These are phyloP conservation scores for Glandiceps talaboti DNA, from an alignment of 53 echinoderm and acorn worm genomes.

Conservation along the genomic window DNA sequence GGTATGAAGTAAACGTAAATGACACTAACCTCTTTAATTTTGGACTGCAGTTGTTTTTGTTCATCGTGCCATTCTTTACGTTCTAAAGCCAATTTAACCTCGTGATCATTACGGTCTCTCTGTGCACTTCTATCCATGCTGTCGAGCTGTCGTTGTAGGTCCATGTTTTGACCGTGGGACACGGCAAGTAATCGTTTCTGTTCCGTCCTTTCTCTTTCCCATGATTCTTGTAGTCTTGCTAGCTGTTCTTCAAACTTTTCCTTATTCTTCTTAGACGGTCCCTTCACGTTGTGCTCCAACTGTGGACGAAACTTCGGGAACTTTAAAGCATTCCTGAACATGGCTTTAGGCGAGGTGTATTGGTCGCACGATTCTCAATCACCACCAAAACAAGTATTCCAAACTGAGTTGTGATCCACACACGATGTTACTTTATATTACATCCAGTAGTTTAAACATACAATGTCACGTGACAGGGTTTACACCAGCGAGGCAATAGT, in stretches of 20 bases:
- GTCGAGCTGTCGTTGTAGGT: slow-evolving; percentile 66
- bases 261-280: slow-evolving; percentile 67
- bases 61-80: background rate
- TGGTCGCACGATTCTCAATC: too few relatives aligned
- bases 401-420: background rate
- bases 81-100: background rate
- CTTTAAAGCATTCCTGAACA: too few relatives aligned
- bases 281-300: slow-evolving; percentile 53
- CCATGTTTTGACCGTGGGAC: slow-evolving; percentile 70
- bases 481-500: too few relatives aligned
- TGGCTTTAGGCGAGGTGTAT: too few relatives aligned
- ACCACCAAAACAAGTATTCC: too few relatives aligned
- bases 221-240: slow-evolving; percentile 66
- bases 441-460: too few relatives aligned
- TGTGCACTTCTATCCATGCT: slow-evolving; percentile 31
- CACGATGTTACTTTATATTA: background rate
- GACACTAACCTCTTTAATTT: background rate
- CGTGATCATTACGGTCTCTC: slow-evolving; percentile 17
- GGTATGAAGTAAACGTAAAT: too few relatives aligned
- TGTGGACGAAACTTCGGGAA: too few relatives aligned
- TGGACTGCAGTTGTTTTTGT: background rate
- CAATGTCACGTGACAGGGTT: too few relatives aligned
- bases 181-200: slow-evolving; percentile 76
- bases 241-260: slow-evolving; percentile 82
- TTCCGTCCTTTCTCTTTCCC: slow-evolving; percentile 84